Evolutionary conservation across 2,113 vertebrate species (phyloP).

Genomic region (Hiodon tergisus): DNA sequence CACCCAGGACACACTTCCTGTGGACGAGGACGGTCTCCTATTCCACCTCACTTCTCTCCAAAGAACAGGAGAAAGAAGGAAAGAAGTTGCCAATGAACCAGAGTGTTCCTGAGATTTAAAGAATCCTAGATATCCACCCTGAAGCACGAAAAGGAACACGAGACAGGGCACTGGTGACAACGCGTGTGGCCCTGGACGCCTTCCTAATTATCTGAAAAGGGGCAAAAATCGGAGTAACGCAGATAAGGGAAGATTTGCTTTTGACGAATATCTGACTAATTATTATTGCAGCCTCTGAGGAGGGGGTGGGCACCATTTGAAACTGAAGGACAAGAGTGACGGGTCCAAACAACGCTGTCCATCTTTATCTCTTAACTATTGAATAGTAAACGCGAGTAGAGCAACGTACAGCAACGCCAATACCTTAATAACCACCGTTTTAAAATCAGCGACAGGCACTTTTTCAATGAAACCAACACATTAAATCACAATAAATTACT

Average conservation of each 20-base stretch:
- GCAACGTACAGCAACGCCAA: too few species aligned
- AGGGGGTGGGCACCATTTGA: neutral
- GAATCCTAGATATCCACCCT: conserved; percentile 20
- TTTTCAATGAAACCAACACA: neutral
- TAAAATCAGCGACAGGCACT: neutral
- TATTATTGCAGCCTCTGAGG: neutral
- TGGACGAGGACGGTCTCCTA: too few species aligned
- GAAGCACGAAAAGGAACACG: neutral
- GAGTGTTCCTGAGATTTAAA: conserved; percentile 23
- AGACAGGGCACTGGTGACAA: neutral
- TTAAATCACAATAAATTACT: neutral
- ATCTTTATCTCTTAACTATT: too few species aligned
- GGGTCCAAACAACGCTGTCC: neutral
- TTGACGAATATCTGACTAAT: neutral
- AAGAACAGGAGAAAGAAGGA: neutral
- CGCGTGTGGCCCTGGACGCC: neutral
- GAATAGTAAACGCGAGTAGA: too few species aligned
- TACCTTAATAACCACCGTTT: too few species aligned
- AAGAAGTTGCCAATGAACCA: neutral
- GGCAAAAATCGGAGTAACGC: neutral
- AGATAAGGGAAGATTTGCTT: neutral
- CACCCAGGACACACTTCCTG: neutral
- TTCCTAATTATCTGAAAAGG: neutral
- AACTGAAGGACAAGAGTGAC: neutral
- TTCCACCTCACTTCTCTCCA: neutral